Evolutionary conservation across 2,888 invertebrate species (phyloP).

Genomic region (Geophilus truncorum): DNA sequence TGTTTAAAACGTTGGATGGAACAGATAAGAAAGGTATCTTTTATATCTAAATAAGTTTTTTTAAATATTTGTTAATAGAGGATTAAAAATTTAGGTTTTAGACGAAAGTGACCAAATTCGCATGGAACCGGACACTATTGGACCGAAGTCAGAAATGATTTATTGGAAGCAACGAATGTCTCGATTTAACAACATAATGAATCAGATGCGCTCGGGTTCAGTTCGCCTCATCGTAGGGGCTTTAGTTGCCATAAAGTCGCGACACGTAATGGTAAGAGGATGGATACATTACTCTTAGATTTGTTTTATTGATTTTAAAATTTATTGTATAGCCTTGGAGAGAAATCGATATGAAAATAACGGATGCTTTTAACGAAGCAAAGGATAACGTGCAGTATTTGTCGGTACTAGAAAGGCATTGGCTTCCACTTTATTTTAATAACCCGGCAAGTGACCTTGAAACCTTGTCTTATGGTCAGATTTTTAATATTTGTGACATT

Average conservation of each 20-base stretch:
- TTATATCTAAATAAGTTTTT: too few relatives aligned
- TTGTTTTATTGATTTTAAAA: too few relatives aligned
- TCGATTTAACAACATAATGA: conserved; percentile 80
- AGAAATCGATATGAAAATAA: conserved; percentile 81
- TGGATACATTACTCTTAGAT: neutral
- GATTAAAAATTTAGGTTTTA: conserved; percentile 55
- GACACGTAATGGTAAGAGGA: conserved; percentile 47
- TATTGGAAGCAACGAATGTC: conserved; percentile 95
- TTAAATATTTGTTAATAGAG: neutral
- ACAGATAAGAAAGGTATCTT: conserved; percentile 9
- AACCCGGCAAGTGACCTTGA: too few relatives aligned
- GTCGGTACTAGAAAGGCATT: conserved; percentile 87
- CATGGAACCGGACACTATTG: conserved; percentile 79
- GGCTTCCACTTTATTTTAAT: conserved; percentile 85
- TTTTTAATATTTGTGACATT: neutral
- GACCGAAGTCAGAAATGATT: conserved; percentile 89
- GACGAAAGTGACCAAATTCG: conserved; percentile 88
- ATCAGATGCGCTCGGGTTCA: conserved; percentile 51
- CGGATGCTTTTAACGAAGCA: conserved; percentile 91
- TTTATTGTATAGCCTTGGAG: conserved; percentile 62
- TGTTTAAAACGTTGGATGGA: conserved; percentile 26
- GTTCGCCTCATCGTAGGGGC: conserved; percentile 33
- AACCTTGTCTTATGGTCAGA: too few relatives aligned
- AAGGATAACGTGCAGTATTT: conserved; percentile 94
- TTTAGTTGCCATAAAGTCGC: conserved; percentile 55